Evolutionary conservation across 2,113 vertebrate genomes (phyloP).

Genomic region (Candoia aspera): DNA sequence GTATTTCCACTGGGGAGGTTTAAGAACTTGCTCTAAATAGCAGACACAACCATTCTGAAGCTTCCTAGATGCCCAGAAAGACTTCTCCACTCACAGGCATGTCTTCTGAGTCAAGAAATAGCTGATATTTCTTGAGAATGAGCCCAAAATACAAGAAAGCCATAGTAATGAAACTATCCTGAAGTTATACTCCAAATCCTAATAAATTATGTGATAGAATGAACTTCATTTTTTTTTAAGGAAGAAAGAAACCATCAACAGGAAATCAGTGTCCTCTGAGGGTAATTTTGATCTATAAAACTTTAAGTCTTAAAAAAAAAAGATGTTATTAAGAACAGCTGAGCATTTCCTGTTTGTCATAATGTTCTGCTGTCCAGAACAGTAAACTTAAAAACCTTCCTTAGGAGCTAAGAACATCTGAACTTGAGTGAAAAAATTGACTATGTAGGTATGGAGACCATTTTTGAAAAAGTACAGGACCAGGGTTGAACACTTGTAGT

Average conservation of each 20-base stretch:
- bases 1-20: neutral
- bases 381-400: constrained; percentile 28
- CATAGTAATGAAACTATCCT: neutral
- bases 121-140: neutral
- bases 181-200: constrained; percentile 6
- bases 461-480: constrained; percentile 4
- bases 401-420: constrained; percentile 11
- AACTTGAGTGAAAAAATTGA: constrained; percentile 28
- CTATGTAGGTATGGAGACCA: constrained; percentile 46
- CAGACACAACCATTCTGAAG: constrained; percentile 16
- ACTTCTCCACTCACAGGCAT: no score
- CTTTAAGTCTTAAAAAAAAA: neutral
- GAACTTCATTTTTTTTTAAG: neutral
- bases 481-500: constrained; percentile 35
- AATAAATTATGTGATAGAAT: neutral
- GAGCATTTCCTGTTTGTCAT: constrained; percentile 13
- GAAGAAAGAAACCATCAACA: neutral
- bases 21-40: neutral
- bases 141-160: neutral
- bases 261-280: neutral
- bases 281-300: neutral
- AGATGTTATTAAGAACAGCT: neutral
- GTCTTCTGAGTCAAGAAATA: neutral
- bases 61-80: neutral
- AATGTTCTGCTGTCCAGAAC: neutral